These are phyloP conservation scores for Paraescarpia echinospica DNA, from an alignment of 1,140 invertebrate genomes.

Conservation along the genomic window DNA sequence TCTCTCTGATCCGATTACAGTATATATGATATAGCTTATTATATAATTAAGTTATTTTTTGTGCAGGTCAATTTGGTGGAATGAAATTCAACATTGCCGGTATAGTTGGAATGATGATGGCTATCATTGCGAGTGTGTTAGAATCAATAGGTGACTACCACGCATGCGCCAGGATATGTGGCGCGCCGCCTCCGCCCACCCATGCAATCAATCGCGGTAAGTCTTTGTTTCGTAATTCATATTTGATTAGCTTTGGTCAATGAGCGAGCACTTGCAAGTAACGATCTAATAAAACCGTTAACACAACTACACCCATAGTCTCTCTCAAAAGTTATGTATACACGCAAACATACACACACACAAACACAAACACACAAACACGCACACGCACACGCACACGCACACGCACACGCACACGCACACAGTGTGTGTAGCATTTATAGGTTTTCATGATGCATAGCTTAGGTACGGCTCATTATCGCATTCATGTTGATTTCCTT, in stretches of 20 bases:
- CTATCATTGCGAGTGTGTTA: conserved; percentile 44
- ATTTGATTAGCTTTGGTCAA: neutral
- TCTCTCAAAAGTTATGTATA: neutral
- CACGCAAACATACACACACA: neutral
- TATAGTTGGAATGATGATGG: conserved; percentile 44
- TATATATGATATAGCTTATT: conserved; percentile 36
- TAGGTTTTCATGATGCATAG: neutral
- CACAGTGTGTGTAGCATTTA: too few species aligned
- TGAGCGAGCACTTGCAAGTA: neutral
- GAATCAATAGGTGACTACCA: conserved; percentile 53
- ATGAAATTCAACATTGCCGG: conserved; percentile 38
- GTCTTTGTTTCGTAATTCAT: neutral
- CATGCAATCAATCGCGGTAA: conserved; percentile 49
- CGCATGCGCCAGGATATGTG: conserved; percentile 48
- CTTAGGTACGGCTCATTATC: too few species aligned
- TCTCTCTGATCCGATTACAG: too few species aligned
- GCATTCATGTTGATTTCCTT: too few species aligned
- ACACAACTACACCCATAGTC: neutral
- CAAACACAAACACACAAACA: neutral
- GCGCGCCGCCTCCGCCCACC: conserved; percentile 44
- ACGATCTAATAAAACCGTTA: too few species aligned
- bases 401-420: too few species aligned
- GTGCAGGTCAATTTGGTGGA: conserved; percentile 41
- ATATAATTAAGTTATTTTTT: neutral
- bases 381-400: neutral